Evolutionary conservation across 2,797 vertebrate species (phyloP), one percentile per base, ranked within the genome.

Genomic region (Pitangus sulphuratus): DNA sequence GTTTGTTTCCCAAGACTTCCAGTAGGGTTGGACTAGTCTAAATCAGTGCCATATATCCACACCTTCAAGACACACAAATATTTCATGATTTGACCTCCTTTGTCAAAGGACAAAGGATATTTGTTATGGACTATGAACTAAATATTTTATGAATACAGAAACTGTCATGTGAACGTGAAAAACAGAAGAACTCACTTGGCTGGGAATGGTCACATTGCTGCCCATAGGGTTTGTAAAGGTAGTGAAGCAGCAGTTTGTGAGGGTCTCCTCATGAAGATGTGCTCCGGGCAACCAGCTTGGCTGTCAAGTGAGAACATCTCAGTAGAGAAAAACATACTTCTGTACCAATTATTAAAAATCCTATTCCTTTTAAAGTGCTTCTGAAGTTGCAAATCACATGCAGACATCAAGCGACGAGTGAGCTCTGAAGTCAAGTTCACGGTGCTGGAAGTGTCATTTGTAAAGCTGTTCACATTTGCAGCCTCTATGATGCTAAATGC

Each of bases 381-480:
- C 11, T 84, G 70, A 91, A 79, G 28, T 57, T 78, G 48, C 25
- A 87, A 72, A 82, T 87, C 37, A 42, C 42, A 56, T 14, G 14
- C 45, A 93, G 50, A 69, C 20, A 21, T 72, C 30, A 86, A 83
- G 12, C 35, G 19, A 60, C 51, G 77, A 70, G 25, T 0, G 1
- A 74, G 51, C 31, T 91, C 71, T 87, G 90, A 91, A 77, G 58
- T 47, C 0, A 17, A 93, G 60, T 51, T 86, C 64, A 58, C 31
- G 69, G 62, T 17, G 31, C 50, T 42, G 15, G 53, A 77, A 80
- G 7, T 1, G 2, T 42, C 26, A 79, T 72, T 83, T 76, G 30
- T 87, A 65, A 91, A 84, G 89, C 31, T 40, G 25, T 69, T 93
- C 87, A 76, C 17, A 54, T 74, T 35, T 76, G 26, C 81, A 79